These are phyloP conservation scores for Onychorhynchus coronatus DNA, from an alignment of 2,113 vertebrate species.

Conservation along the genomic window DNA sequence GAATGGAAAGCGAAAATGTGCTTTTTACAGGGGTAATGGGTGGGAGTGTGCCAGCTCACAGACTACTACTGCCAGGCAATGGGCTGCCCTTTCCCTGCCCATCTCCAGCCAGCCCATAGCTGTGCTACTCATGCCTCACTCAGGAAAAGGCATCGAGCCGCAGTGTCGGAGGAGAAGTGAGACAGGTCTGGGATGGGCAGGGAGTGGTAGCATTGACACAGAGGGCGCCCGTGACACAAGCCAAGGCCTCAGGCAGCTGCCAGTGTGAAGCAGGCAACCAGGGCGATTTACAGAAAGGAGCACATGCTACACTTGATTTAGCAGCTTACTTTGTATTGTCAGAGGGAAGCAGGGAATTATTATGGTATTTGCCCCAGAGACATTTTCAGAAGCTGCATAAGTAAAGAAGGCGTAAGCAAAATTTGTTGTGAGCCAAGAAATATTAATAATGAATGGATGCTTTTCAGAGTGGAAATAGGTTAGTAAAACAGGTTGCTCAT, in stretches of 20 bases:
- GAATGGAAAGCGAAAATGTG: neutral
- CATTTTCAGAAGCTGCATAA: neutral
- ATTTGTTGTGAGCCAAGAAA: neutral
- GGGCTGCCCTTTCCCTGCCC: neutral
- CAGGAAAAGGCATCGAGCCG: rapidly evolving
- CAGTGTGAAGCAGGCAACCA: neutral
- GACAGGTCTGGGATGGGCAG: rapidly evolving
- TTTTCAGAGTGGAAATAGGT: neutral
- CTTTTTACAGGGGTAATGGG: neutral
- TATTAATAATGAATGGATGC: neutral
- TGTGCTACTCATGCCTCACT: rapidly evolving
- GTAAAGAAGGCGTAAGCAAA: neutral
- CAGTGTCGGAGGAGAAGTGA: rapidly evolving
- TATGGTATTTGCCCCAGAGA: neutral
- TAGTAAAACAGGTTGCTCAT: neutral
- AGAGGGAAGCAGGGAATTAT: neutral
- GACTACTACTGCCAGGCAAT: rapidly evolving
- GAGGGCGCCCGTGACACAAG: neutral
- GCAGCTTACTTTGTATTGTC: neutral
- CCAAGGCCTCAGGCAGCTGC: neutral
- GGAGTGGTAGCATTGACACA: rapidly evolving
- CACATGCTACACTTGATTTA: neutral
- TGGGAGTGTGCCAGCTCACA: neutral
- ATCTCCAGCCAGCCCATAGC: neutral
- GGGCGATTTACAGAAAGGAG: neutral